Percentiles rank a stretch among this genome's conserved stretches.
Evolutionary conservation across 2,797 vertebrate species (phyloP).

Genomic region (Bovichtus variegatus): DNA sequence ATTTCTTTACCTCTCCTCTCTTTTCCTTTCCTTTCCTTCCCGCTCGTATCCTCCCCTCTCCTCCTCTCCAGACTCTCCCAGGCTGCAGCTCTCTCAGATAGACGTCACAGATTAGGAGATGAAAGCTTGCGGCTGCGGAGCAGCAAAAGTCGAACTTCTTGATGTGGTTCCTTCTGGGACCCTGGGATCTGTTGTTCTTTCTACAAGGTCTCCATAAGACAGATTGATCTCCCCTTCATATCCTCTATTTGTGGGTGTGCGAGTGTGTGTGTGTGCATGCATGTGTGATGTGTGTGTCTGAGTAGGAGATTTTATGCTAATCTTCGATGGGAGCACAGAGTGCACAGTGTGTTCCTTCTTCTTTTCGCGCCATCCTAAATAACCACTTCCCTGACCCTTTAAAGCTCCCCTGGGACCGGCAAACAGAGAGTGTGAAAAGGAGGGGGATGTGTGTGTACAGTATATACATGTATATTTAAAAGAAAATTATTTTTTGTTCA

Average conservation of each 20-base stretch:
- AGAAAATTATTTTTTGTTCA: no score
- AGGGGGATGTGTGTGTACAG: not conserved
- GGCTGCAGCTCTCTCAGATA: slow-evolving; percentile 72
- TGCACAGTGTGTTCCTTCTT: slow-evolving; percentile 56
- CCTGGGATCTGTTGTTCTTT: slow-evolving; percentile 82
- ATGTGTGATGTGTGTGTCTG: slow-evolving; percentile 36
- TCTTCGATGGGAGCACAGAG: slow-evolving; percentile 71
- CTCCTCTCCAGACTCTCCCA: slow-evolving; percentile 62
- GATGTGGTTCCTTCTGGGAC: slow-evolving; percentile 82
- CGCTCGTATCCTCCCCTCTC: slow-evolving; percentile 48
- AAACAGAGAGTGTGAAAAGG: not conserved
- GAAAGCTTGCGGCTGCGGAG: slow-evolving; percentile 72
- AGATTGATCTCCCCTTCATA: slow-evolving; percentile 75
- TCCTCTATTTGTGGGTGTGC: slow-evolving; percentile 73
- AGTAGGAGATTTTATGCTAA: slow-evolving; percentile 67
- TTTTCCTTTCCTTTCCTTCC: slow-evolving; percentile 22
- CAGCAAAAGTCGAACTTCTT: slow-evolving; percentile 67
- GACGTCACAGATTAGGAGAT: slow-evolving; percentile 78
- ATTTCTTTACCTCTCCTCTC: not conserved
- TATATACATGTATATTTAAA: not conserved
- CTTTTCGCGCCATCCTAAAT: slow-evolving; percentile 54
- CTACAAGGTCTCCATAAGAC: slow-evolving; percentile 75
- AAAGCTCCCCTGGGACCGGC: slow-evolving; percentile 17
- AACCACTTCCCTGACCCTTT: slow-evolving; percentile 28
- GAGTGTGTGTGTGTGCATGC: slow-evolving; percentile 20